Percentiles rank a stretch among this genome's conserved stretches.
These are phyloP conservation scores for Arge pagana DNA, from an alignment of 2,888 invertebrate species.

Conservation along the genomic window DNA sequence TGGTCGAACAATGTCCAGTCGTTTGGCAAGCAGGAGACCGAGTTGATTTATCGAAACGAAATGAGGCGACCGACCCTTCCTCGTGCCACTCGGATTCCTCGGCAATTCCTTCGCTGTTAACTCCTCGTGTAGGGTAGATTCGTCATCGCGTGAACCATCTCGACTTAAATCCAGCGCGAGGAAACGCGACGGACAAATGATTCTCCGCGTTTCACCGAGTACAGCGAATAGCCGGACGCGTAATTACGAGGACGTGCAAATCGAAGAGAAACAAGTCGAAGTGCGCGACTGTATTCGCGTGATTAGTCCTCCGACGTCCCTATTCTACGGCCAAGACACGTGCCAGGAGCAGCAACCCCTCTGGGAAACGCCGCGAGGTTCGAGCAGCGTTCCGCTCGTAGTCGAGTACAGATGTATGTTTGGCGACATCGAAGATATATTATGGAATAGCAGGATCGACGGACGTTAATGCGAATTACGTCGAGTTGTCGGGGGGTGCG, in stretches of 20 bases:
- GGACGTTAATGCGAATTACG: background rate
- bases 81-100: no score
- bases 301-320: constrained; percentile 14
- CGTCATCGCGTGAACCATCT: no score
- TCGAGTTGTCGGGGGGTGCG: background rate
- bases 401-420: background rate
- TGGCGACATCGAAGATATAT: background rate
- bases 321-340: constrained; percentile 14
- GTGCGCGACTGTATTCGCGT: no score
- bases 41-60: constrained; percentile 12
- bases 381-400: background rate
- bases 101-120: no score
- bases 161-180: no score
- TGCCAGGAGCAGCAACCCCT: constrained; percentile 11
- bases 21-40: background rate
- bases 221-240: no score
- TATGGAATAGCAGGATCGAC: background rate
- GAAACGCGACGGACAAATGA: no score
- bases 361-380: constrained; percentile 10
- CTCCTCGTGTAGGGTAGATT: no score
- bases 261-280: no score
- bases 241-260: no score
- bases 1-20: constrained; percentile 10
- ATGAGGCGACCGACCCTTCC: no score
- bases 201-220: no score